Percentiles rank a stretch among this genome's conserved stretches.
Evolutionary conservation across 2,888 invertebrate genomes (phyloP).

Genomic region (Metacarcinus magister): DNA sequence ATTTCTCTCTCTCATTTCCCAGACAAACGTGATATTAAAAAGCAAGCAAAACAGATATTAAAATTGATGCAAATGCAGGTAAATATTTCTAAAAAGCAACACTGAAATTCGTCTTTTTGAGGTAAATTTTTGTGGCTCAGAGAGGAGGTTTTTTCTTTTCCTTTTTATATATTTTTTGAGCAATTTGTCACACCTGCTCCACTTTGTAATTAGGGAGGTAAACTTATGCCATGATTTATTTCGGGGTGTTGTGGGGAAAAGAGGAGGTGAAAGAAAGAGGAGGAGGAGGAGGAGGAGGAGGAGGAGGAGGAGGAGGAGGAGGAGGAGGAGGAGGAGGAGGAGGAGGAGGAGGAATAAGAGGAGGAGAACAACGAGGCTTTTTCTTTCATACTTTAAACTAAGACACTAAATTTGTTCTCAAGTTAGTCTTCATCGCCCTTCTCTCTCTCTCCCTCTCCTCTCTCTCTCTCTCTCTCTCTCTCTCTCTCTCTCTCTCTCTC

Average conservation of each 20-base stretch:
- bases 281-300: not conserved
- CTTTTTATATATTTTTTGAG: not conserved
- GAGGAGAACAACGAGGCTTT: not conserved
- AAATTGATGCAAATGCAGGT: not conserved
- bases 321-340: not conserved
- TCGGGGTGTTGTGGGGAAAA: not conserved
- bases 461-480: constrained; percentile 35
- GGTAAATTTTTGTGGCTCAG: not conserved
- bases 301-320: not conserved
- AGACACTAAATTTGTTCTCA: not conserved
- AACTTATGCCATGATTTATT: not conserved
- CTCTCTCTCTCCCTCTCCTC: not conserved
- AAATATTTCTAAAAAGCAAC: not conserved
- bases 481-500: not conserved
- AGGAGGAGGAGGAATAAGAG: not conserved
- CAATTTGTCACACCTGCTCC: not conserved
- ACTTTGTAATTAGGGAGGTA: not conserved
- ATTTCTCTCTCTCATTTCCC: not conserved
- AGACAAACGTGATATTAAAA: not conserved
- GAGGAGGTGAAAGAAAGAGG: not conserved
- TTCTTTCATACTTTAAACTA: not conserved
- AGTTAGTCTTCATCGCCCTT: not conserved
- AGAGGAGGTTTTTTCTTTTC: not conserved
- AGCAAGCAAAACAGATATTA: not conserved
- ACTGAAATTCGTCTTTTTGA: not conserved